Percentiles rank a stretch among this genome's conserved stretches.
These are phyloP conservation scores for Leptinotarsa haldemani DNA, from an alignment of 2,888 invertebrate species.

Conservation along the genomic window DNA sequence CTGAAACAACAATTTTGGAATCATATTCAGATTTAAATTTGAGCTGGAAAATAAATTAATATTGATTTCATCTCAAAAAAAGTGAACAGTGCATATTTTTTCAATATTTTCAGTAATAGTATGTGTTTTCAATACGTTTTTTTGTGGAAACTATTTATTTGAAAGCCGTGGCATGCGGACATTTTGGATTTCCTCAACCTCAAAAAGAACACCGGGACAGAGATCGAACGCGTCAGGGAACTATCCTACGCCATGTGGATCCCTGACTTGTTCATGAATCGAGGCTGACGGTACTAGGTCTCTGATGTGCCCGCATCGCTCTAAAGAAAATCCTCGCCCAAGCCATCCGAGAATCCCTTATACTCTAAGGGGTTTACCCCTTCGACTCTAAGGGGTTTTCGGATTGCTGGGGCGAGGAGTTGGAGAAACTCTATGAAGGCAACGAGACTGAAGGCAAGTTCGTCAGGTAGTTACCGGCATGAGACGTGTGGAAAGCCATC, in stretches of 20 bases:
- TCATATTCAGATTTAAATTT: too few relatives aligned
- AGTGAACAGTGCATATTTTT: too few relatives aligned
- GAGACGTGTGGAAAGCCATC: slow-evolving; percentile 92
- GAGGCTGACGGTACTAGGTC: slow-evolving; percentile 90
- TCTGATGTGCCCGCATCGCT: slow-evolving; percentile 94
- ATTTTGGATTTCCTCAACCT: slow-evolving; percentile 94
- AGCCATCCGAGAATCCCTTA: too few relatives aligned
- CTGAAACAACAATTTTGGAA: too few relatives aligned
- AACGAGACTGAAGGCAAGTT: slow-evolving; percentile 85
- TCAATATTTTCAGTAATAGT: too few relatives aligned
- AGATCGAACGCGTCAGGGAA: slow-evolving; percentile 81
- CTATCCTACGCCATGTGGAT: slow-evolving; percentile 98
- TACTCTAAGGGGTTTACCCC: slow-evolving; percentile 80
- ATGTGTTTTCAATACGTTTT: too few relatives aligned
- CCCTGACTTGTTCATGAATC: slow-evolving; percentile 97
- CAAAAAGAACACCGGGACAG: slow-evolving; percentile 76
- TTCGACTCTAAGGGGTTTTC: slow-evolving; percentile 81
- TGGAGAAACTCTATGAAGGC: slow-evolving; percentile 86
- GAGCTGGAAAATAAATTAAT: too few relatives aligned
- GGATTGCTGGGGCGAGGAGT: slow-evolving; percentile 95
- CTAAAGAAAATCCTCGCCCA: too few relatives aligned
- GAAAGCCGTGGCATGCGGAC: slow-evolving; percentile 97
- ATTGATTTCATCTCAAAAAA: too few relatives aligned
- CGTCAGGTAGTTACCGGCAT: slow-evolving; percentile 76
- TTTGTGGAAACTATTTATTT: too few relatives aligned